Percentiles rank a stretch among this genome's conserved stretches.
Evolutionary conservation across 2,888 invertebrate species (phyloP).

Genomic region (Balanococcus diminutus): DNA sequence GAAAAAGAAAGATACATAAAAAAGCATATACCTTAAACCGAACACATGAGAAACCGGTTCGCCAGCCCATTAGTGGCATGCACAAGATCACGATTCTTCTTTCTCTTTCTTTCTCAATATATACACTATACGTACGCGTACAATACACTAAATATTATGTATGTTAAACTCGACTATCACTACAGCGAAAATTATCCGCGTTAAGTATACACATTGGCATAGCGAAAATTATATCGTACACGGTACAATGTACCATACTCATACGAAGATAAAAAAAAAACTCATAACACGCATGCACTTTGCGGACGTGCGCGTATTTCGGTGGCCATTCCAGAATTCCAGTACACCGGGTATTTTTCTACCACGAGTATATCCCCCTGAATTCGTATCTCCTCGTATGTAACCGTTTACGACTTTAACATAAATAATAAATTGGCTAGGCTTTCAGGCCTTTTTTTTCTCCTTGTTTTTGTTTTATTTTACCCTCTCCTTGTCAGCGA

Average conservation of each 20-base stretch:
- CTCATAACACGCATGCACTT: background rate
- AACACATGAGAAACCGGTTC: background rate
- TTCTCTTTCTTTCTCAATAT: background rate
- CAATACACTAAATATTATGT: background rate
- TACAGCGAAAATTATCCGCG: background rate
- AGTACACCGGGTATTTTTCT: background rate
- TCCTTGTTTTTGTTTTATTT: background rate
- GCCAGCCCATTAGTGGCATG: background rate
- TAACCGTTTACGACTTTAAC: background rate
- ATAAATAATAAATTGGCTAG: slow-evolving; percentile 26
- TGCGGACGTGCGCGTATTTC: background rate
- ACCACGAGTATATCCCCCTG: background rate
- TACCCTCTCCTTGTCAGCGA: background rate
- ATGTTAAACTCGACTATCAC: background rate
- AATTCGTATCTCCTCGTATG: background rate
- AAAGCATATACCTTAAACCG: background rate
- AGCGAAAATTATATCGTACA: background rate
- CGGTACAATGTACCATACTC: background rate
- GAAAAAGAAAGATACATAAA: background rate
- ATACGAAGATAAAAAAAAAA: background rate
- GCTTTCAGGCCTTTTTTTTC: slow-evolving; percentile 1
- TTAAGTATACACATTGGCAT: background rate
- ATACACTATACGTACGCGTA: background rate
- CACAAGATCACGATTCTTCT: slow-evolving; percentile 4
- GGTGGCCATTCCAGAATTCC: background rate